A percentile compares a stretch with the other conserved stretches of the same genome.
Evolutionary conservation across 1,140 invertebrate genomes (phyloP).

Genomic region (Drosophila neocordata): DNA sequence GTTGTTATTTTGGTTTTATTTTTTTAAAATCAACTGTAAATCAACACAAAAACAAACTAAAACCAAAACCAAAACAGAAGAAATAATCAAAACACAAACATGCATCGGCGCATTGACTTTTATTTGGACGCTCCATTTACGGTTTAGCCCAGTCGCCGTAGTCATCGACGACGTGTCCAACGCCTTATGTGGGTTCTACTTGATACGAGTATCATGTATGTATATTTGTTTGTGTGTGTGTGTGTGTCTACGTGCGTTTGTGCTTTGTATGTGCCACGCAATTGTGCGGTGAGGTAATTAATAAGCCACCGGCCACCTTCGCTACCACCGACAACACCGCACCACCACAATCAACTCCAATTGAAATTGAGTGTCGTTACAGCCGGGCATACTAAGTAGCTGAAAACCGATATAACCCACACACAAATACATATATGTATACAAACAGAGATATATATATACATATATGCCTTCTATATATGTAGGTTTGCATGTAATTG

Average conservation of each 20-base stretch:
- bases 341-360: conserved; percentile 32
- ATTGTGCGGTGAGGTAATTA: conserved; percentile 77
- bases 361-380: conserved; percentile 66
- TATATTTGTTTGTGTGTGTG: background rate
- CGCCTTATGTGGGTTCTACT: conserved; percentile 75
- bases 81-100: conserved; percentile 39
- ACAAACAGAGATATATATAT: background rate
- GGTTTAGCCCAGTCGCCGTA: conserved; percentile 54
- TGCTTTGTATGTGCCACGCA: conserved; percentile 73
- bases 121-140: conserved; percentile 67
- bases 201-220: conserved; percentile 23
- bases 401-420: conserved; percentile 41
- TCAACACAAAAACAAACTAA: conserved; percentile 41
- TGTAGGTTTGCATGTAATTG: conserved; percentile 24
- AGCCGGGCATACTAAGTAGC: conserved; percentile 74
- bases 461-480: background rate
- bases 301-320: conserved; percentile 59
- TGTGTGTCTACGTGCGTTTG: conserved; percentile 21
- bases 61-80: conserved; percentile 16
- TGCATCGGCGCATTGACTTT: conserved; percentile 63
- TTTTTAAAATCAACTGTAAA: conserved; percentile 30
- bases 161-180: conserved; percentile 37
- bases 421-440: background rate
- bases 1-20: background rate
- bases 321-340: background rate